Conservation (phyloP, 2,797 vertebrate species). For the Ambastaia sidthimunki region DNA sequence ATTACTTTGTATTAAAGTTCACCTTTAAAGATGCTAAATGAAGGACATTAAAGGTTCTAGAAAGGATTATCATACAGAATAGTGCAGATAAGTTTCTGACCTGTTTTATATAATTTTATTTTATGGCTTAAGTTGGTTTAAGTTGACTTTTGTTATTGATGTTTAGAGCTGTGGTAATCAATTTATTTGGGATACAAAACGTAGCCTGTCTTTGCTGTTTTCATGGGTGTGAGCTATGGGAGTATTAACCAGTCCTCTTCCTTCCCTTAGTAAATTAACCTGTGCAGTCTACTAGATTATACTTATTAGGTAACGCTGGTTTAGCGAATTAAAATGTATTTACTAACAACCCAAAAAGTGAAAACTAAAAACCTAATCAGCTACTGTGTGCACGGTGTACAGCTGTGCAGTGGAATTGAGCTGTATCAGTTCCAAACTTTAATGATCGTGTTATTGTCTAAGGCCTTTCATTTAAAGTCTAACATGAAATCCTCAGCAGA, state of each 20-base stretch:
- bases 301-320: background rate
- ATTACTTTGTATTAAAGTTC: conserved; percentile 62
- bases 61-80: conserved; percentile 44
- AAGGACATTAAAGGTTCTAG: conserved; percentile 55
- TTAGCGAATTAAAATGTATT: background rate
- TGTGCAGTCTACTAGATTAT: background rate
- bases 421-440: no score
- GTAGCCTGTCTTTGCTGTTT: background rate
- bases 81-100: conserved; percentile 47
- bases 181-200: background rate
- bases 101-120: conserved; percentile 8
- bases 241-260: no score
- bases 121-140: conserved; percentile 3
- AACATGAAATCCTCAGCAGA: no score
- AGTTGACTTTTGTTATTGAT: conserved; percentile 28
- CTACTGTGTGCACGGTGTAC: no score
- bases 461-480: no score
- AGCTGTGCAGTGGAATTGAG: no score
- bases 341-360: background rate
- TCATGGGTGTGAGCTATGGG: no score
- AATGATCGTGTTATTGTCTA: no score
- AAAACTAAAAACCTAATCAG: no score
- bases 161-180: conserved; percentile 11
- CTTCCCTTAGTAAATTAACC: conserved; percentile 2
- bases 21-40: conserved; percentile 59